Base-by-base conservation (phyloP, 2,113 vertebrate genomes). In the Pterocles burchelli region DNA sequence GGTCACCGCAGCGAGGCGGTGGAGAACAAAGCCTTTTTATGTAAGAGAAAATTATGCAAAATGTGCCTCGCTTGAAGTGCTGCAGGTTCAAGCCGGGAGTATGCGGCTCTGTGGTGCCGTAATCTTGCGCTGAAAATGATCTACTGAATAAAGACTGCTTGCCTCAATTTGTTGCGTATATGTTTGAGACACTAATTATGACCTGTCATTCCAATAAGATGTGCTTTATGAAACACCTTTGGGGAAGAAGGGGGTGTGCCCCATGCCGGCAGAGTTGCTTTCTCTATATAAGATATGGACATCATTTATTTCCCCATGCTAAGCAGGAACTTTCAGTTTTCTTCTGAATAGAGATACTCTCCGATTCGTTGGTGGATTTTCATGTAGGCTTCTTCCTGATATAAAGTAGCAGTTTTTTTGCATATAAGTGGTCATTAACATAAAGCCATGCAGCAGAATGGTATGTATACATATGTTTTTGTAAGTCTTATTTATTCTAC, bases 11-110 rank as follows among this genome's bases (percentile, higher is more conserved):
- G 94, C 57, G 97, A 97, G 97, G 97, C 92, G 36, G 74, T 65
- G 96, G 94, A 96, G 97, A 97, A 98, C 98, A 98, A 98, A 98
- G 97, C 96, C 96, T 92, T 96, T 95, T 93, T 95, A 90, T 97
- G 85, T 93, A 84, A 97, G 89, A n/a, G 71, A 71, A 65, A 83
- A 84, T 54, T 66, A 76, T 96, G 97, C 96, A 51, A 61, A 97
- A 59, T 18, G 88, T 77, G 90, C 74, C 83, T 13, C 46, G 87
- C 85, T 26, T 21, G 19, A 90, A 46, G 57, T 68, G 95, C 88
- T 34, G 95, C 97, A 97, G 97, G 97, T 98, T 95, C 58, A n/a
- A 95, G 94, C 82, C 74, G 45, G 11, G n/a, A 67, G 84, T 46
- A 49, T 52, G 78, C 95, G 14, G 51, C 89, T 63, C 86, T 59